phyloP scores from a whole-genome alignment of 2,888 invertebrate genomes.

The Meiosimyza platycephala region DNA sequence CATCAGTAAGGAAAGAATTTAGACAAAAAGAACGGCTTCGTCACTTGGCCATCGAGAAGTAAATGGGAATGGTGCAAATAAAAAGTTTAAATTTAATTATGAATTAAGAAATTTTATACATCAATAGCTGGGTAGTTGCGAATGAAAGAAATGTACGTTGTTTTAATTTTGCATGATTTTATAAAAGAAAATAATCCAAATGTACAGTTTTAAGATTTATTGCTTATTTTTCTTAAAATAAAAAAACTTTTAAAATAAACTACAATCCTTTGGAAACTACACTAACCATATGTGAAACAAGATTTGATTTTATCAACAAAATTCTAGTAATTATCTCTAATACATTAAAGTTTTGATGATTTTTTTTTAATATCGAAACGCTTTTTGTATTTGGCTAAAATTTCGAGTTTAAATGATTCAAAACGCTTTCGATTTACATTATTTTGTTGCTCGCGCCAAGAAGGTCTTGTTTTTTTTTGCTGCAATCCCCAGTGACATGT shows the following conservation, averaged over 20 bases:
- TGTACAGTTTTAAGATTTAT: too few relatives aligned
- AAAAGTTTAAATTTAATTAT: too few relatives aligned
- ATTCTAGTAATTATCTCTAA: constrained; percentile 36
- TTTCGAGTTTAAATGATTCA: constrained; percentile 84
- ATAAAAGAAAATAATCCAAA: too few relatives aligned
- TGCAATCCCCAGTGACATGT: constrained; percentile 92
- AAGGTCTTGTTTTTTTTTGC: constrained; percentile 79
- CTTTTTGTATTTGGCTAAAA: constrained; percentile 77
- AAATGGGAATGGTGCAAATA: neutral
- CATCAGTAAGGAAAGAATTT: constrained; percentile 47
- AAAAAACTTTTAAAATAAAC: too few relatives aligned
- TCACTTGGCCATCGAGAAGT: neutral
- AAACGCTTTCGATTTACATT: constrained; percentile 84
- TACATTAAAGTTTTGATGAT: constrained; percentile 22
- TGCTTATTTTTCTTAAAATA: too few relatives aligned
- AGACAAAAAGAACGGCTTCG: constrained; percentile 48
- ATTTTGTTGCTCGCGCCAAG: constrained; percentile 90
- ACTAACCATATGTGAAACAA: too few relatives aligned
- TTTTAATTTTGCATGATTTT: too few relatives aligned
- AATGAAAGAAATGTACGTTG: too few relatives aligned
- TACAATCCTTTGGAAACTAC: too few relatives aligned
- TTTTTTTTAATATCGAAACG: constrained; percentile 37
- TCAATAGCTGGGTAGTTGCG: too few relatives aligned
- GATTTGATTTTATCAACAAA: too few relatives aligned
- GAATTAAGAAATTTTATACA: too few relatives aligned